Base-by-base conservation (phyloP, 1,140 invertebrate species). In the Dufourea novaeangliae region DNA sequence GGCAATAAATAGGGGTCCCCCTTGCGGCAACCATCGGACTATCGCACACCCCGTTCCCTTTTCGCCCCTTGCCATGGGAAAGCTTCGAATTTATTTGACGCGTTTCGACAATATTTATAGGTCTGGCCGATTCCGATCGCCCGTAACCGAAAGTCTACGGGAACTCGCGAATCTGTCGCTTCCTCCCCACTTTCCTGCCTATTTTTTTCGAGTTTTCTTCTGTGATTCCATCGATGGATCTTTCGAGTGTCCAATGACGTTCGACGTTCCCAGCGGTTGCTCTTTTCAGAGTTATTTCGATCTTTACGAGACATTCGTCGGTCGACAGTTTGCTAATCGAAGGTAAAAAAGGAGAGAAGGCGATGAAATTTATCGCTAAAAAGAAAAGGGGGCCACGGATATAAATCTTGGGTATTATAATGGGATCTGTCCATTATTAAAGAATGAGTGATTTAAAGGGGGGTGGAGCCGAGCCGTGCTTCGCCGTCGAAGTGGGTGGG, bases 351-450 rank as follows among this genome's bases (percentile, higher is more conserved):
- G 76, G 77, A 79, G 74, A 52, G 68, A 44, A 41, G 63, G 37
- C 25, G 72, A 88, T 82, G 84, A 92, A 92, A 92, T 92, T 92
- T 91, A 92, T 92, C 89, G 90, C 88, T 90, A 90, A 92, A 92
- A 92, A 92, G 88, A 91, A 92, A 91, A 89, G 88, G 90, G 90
- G 90, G 86, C 90, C 88, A 88, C 77, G 89, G 86, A 87, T 91
- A 92, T 92, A 92, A 92, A 92, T 92, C 91, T 92, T 88, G 78
- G 84, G 90, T 90, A 92, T 92, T 92, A 92, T 92, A 92, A 92
- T 92, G 90, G 91, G 91, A 92, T 92, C 91, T 92, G 92, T 92
- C 91, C 90, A 92, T 92, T 92, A 92, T 92, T 92, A 92, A 92
- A 92, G 91, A 92, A 92, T 92, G 92, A 92, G 91, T 91, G 91